A percentile compares a stretch with the other conserved stretches of the same genome.
Evolutionary conservation across 2,113 vertebrate species (phyloP).

Genomic region (Romanogobio albipinnatus): DNA sequence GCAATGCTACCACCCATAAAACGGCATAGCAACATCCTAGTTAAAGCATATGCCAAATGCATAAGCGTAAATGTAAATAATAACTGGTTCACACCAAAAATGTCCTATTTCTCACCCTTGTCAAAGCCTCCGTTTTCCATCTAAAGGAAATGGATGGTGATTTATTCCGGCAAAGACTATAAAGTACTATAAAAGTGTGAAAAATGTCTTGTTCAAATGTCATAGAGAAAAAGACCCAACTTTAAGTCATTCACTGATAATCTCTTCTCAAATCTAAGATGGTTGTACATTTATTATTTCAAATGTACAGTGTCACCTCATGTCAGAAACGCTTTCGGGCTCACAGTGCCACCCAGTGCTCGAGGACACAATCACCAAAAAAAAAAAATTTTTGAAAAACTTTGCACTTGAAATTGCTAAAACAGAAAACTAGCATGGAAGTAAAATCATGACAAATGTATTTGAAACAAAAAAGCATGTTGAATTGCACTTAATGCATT

Average conservation of each 20-base stretch:
- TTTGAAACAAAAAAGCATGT: too few species aligned
- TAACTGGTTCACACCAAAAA: neutral
- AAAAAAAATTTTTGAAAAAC: too few species aligned
- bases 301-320: neutral
- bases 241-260: neutral
- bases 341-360: constrained; percentile 64
- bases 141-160: neutral
- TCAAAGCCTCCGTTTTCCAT: neutral
- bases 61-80: neutral
- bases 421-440: neutral
- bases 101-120: neutral
- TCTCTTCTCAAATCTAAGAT: neutral
- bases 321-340: constrained; percentile 50
- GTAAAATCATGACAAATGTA: too few species aligned
- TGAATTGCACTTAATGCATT: too few species aligned
- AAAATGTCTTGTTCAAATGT: neutral
- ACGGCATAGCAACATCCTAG: too few species aligned
- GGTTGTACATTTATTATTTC: neutral
- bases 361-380: neutral
- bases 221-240: neutral
- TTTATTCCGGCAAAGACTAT: neutral
- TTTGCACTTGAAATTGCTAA: neutral
- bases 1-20: too few species aligned
- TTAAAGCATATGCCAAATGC: neutral
- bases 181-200: neutral